Conservation (phyloP, 2,888 invertebrate species). For the Palloptera scutellata region DNA sequence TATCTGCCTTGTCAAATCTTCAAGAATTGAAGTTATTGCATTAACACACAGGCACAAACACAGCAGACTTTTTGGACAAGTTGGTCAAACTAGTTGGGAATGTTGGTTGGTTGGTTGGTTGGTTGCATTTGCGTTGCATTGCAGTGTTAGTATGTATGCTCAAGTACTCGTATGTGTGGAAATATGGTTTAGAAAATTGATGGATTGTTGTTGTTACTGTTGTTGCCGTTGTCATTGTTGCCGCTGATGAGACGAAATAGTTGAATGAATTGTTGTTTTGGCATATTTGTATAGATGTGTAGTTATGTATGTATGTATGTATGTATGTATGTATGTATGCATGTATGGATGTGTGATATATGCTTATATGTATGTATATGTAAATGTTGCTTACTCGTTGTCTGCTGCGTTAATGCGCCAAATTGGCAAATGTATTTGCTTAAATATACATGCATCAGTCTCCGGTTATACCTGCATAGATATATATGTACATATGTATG, state of each 20-base stretch:
- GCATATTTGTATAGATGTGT: not conserved
- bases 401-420: slow-evolving; percentile 38
- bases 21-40: slow-evolving; percentile 21
- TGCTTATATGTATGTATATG: slow-evolving; percentile 6
- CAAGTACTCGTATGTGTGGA: not conserved
- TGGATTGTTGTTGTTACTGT: slow-evolving; percentile 14
- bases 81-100: slow-evolving; percentile 41
- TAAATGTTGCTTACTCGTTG: slow-evolving; percentile 11
- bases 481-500: too few relatives aligned
- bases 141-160: too few relatives aligned
- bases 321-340: slow-evolving; percentile 1
- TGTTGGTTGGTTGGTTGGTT: slow-evolving; percentile 23
- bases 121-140: not conserved
- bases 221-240: not conserved
- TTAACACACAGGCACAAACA: not conserved
- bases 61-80: slow-evolving; percentile 31
- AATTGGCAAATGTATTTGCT: slow-evolving; percentile 38
- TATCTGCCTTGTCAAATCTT: slow-evolving; percentile 13
- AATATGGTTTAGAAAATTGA: slow-evolving; percentile 2
- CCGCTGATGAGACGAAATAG: not conserved
- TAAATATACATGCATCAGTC: slow-evolving; percentile 1
- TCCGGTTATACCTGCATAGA: slow-evolving; percentile 1
- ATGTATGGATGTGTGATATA: not conserved
- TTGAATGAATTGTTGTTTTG: not conserved
- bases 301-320: slow-evolving; percentile 1